These are phyloP conservation scores for Tuta absoluta DNA, from an alignment of 2,888 invertebrate species.

Conservation along the genomic window DNA sequence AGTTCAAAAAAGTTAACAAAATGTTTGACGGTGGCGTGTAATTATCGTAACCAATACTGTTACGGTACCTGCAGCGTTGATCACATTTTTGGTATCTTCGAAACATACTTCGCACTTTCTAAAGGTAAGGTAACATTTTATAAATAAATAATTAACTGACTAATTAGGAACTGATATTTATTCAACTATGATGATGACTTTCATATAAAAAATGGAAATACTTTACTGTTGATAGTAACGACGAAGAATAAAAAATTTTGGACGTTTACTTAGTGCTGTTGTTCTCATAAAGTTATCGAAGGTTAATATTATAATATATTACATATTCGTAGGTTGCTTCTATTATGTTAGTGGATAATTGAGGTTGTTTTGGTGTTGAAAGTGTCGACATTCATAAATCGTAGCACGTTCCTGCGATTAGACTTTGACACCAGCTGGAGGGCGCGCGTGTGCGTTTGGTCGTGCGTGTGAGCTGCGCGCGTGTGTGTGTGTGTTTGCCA, in stretches of 20 bases:
- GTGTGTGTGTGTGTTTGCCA: constrained; percentile 41
- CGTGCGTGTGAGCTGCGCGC: constrained; percentile 46
- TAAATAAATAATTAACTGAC: neutral
- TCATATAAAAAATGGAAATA: neutral
- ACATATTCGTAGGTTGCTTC: neutral
- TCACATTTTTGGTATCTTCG: constrained; percentile 10
- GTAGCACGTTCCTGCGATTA: constrained; percentile 54
- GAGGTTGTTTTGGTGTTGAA: constrained; percentile 5
- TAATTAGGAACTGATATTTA: neutral
- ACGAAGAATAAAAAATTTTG: neutral
- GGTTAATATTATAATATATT: neutral
- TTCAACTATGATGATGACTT: neutral
- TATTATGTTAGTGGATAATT: neutral
- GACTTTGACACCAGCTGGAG: constrained; percentile 71
- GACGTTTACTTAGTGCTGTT: neutral
- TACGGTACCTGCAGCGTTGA: constrained; percentile 12
- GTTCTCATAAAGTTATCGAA: neutral
- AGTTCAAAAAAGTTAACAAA: neutral
- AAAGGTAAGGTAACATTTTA: constrained; percentile 14
- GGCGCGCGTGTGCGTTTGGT: constrained; percentile 35
- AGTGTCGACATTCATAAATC: constrained; percentile 36
- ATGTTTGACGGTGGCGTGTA: constrained; percentile 18
- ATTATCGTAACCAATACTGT: constrained; percentile 20
- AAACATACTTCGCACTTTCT: constrained; percentile 20
- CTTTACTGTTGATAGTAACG: neutral